phyloP scores from a whole-genome alignment of 1,140 invertebrate species.

The Drosophila pseudoananassae region DNA sequence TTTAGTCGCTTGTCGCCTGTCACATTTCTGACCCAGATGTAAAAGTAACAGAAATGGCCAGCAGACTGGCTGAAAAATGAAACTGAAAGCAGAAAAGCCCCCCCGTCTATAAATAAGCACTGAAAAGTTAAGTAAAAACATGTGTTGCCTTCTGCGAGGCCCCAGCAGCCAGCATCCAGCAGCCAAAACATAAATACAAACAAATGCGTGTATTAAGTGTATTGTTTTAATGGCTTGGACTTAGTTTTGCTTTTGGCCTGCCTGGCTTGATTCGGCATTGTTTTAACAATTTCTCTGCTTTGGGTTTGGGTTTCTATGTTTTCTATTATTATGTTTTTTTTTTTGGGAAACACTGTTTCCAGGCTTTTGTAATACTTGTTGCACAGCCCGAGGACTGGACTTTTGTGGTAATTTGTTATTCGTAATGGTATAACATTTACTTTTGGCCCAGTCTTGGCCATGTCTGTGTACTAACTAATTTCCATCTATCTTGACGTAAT shows the following conservation, averaged over 20 bases:
- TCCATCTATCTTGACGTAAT: constrained; percentile 19
- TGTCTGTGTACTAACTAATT: constrained; percentile 23
- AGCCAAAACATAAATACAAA: constrained; percentile 53
- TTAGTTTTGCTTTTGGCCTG: constrained; percentile 5
- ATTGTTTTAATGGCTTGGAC: constrained; percentile 47
- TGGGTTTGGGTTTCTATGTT: constrained; percentile 2
- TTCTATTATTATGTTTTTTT: background rate
- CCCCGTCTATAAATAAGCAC: constrained; percentile 55
- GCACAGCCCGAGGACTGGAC: constrained; percentile 27
- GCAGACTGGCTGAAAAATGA: constrained; percentile 3
- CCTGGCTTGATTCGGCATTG: constrained; percentile 8
- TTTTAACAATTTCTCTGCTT: constrained; percentile 35
- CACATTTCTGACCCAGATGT: constrained; percentile 44
- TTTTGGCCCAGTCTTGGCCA: constrained; percentile 19
- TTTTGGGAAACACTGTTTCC: constrained; percentile 11
- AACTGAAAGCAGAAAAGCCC: constrained; percentile 31
- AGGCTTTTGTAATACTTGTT: constrained; percentile 40
- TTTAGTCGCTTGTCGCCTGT: constrained; percentile 40
- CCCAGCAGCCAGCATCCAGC: constrained; percentile 9
- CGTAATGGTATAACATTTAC: constrained; percentile 34
- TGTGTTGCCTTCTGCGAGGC: constrained; percentile 50
- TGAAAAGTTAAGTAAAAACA: constrained; percentile 73
- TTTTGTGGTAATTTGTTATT: constrained; percentile 29
- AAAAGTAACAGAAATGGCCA: constrained; percentile 30
- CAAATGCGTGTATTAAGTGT: constrained; percentile 62